A percentile compares a stretch with the other conserved stretches of the same genome.
These are phyloP conservation scores for Diachasma alloeum DNA, from an alignment of 1,140 invertebrate genomes.

Conservation along the genomic window DNA sequence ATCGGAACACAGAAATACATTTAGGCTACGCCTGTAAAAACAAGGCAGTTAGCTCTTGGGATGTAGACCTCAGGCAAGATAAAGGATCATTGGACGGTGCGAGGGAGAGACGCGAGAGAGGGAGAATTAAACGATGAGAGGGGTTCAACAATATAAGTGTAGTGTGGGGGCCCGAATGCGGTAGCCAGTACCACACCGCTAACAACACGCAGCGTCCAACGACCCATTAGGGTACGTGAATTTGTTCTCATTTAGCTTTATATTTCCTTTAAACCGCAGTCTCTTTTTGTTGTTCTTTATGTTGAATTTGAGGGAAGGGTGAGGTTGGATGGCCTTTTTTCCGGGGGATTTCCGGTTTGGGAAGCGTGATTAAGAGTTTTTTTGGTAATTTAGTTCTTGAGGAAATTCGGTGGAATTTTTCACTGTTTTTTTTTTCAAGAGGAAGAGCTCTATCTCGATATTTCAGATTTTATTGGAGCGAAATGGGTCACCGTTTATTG, in stretches of 20 bases:
- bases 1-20: constrained; percentile 32
- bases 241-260: constrained; percentile 10
- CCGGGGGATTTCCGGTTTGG: neutral
- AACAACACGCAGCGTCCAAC: constrained; percentile 2
- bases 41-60: constrained; percentile 22
- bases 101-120: neutral
- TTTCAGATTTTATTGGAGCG: too few species aligned
- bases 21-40: constrained; percentile 29
- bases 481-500: too few species aligned
- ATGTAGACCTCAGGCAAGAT: constrained; percentile 25
- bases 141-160: neutral
- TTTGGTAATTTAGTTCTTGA: neutral
- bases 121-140: neutral
- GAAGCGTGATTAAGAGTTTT: neutral
- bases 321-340: too few species aligned
- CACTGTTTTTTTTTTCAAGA: neutral
- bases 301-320: neutral
- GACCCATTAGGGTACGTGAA: constrained; percentile 10
- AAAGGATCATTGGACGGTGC: constrained; percentile 15
- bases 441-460: neutral
- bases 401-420: neutral
- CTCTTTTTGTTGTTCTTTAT: neutral
- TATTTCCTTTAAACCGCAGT: constrained; percentile 3
- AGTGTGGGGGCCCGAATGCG: neutral
- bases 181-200: constrained; percentile 8